Evolutionary conservation across 53 echinoderm and acorn worm genomes (phyloP).

Genomic region (Mesocentrotus franciscanus): DNA sequence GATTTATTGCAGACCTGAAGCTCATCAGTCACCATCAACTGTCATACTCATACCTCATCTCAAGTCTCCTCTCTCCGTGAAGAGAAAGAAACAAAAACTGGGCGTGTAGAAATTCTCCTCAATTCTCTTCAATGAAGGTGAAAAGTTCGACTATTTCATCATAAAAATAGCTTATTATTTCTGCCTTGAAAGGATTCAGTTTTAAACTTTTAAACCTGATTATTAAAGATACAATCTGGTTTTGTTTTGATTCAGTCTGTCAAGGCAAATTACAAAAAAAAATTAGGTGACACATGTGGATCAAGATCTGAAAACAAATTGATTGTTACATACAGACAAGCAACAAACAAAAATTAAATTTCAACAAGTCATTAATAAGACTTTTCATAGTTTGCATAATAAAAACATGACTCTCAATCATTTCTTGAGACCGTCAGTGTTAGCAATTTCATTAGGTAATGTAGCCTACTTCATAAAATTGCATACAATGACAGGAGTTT

Average conservation of each 20-base stretch:
- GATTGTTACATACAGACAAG: too few species aligned
- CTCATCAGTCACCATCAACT: slow-evolving; percentile 50
- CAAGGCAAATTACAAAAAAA: too few species aligned
- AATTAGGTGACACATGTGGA: too few species aligned
- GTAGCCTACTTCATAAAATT: not conserved
- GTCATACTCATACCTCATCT: slow-evolving; percentile 25
- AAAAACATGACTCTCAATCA: too few species aligned
- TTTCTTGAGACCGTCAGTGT: too few species aligned
- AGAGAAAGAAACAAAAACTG: not conserved
- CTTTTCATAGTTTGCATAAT: too few species aligned
- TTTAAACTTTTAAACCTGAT: not conserved
- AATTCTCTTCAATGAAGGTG: not conserved
- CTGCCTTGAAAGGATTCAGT: not conserved
- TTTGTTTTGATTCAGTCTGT: not conserved
- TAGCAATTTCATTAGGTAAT: too few species aligned
- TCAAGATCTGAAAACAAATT: too few species aligned
- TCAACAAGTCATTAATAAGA: too few species aligned
- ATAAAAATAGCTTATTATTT: not conserved
- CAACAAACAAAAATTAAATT: too few species aligned
- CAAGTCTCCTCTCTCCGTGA: not conserved
- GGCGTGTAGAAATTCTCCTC: not conserved
- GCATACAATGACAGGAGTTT: not conserved
- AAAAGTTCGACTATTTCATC: not conserved
- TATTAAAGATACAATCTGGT: not conserved
- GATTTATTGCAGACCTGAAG: not conserved